Evolutionary conservation across 2,888 invertebrate genomes (phyloP), one percentile per base, ranked within the genome.

Genomic region (Hydrotaea cyrtoneurina): DNA sequence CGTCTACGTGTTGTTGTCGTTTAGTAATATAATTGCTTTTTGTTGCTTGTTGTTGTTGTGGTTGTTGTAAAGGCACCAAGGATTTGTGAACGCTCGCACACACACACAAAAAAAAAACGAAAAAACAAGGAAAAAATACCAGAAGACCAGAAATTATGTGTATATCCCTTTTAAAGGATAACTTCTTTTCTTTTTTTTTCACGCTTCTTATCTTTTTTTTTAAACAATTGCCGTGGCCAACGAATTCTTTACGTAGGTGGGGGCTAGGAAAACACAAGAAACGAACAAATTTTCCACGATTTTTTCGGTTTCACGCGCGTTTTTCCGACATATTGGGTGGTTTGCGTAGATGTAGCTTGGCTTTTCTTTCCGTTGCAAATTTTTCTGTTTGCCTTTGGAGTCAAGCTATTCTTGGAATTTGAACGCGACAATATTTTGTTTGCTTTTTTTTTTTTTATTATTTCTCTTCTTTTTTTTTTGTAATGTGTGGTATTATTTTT

Each of bases 31-130:
- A 82, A 82, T 80, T 85, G 82, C 82, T 82, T 85, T 71, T 76
- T 53, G 75, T 64, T 62, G 64, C 76, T 64, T 62, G 64, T 76
- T 46, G 59, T 15, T 53, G 46, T 15, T 26, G 23, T 7, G 8
- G 7, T n/a, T 2, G 36, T 66, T 39, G 31, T 76, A 74, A 85
- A 85, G 85, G 85, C 85, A 85, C 85, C 77, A 77, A 46, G 82
- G 77, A 19, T 43, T 69, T 69, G 23, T 69, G 69, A 69, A 69
- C 43, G 23, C 43, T 23, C 19, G 43, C 69, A 43, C 21, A 46
- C 21, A 21, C 10, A 7, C 31, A 31, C 2, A 5, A 46, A 55
- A 55, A 75, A 50, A 74, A 59, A 74, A 77, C 80, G 19, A 17
- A 11, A 21, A 19, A 55, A 55, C 55, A 21, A 21, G 19, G n/a